These are phyloP conservation scores for Staurois parvus DNA, from an alignment of 2,797 vertebrate genomes.

Conservation along the genomic window DNA sequence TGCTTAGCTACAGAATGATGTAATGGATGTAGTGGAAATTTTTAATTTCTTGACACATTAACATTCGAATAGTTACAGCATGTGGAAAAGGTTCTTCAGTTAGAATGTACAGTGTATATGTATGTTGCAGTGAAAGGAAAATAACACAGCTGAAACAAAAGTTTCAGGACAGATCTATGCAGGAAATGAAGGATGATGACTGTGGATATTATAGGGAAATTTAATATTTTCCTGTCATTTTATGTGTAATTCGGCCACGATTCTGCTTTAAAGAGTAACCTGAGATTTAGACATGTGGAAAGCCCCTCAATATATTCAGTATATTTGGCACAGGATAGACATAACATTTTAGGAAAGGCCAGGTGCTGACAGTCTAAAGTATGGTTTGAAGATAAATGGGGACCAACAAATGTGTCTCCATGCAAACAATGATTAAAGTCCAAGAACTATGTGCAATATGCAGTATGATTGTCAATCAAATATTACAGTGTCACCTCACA, in stretches of 20 bases:
- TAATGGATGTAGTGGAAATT: slow-evolving; percentile 17
- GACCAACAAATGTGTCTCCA: slow-evolving; percentile 55
- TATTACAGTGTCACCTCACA: neutral
- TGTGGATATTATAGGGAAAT: neutral
- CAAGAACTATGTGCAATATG: slow-evolving; percentile 28
- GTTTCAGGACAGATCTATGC: neutral
- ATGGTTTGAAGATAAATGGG: slow-evolving; percentile 54
- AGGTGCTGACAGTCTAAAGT: slow-evolving; percentile 46
- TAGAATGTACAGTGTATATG: neutral
- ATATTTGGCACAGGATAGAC: slow-evolving; percentile 13
- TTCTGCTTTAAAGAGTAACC: neutral
- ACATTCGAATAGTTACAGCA: neutral
- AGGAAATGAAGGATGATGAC: neutral
- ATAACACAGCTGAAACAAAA: neutral
- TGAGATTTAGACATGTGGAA: neutral
- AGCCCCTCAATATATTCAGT: neutral
- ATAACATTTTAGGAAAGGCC: slow-evolving; percentile 45
- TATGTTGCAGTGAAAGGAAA: neutral
- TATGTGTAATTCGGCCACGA: neutral
- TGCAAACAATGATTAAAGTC: slow-evolving; percentile 53
- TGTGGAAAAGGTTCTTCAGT: neutral
- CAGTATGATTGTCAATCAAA: neutral
- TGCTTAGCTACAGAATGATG: slow-evolving; percentile 24
- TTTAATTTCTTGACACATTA: slow-evolving; percentile 17
- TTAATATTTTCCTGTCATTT: neutral